phyloP scores from a whole-genome alignment of 1,140 invertebrate genomes.

The Lepidotrigona ventralis region DNA sequence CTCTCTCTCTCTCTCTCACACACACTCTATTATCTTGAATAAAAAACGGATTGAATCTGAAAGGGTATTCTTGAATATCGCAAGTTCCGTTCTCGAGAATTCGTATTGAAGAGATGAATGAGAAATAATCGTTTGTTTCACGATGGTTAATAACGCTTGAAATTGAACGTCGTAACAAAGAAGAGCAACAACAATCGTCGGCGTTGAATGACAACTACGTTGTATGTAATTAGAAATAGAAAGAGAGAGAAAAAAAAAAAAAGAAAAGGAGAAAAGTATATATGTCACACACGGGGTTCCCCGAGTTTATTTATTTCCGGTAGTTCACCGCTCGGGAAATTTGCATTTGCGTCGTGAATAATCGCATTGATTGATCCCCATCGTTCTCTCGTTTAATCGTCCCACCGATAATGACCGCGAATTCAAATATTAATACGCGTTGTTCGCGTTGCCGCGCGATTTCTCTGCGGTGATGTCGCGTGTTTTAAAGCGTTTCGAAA shows the following conservation, averaged over 20 bases:
- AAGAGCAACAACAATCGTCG: not conserved
- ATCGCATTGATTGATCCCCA: not conserved
- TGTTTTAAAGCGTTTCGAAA: too few species aligned
- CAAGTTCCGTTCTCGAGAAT: not conserved
- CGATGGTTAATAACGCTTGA: not conserved
- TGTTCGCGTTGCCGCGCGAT: not conserved
- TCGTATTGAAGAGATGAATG: not conserved
- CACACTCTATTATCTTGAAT: not conserved
- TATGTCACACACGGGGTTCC: not conserved
- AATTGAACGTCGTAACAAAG: not conserved
- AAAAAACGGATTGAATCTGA: not conserved
- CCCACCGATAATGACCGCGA: not conserved
- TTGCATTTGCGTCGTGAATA: not conserved
- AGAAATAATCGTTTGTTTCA: not conserved
- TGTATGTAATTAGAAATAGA: not conserved
- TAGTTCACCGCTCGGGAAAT: not conserved
- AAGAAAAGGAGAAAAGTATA: too few species aligned
- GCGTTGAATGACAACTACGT: not conserved
- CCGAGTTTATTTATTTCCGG: not conserved
- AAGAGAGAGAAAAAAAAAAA: not conserved
- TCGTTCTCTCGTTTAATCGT: too few species aligned
- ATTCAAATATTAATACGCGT: not conserved
- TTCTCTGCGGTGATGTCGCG: too few species aligned
- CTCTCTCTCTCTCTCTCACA: too few species aligned
- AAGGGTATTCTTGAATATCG: not conserved